phyloP scores from a whole-genome alignment of 2,888 invertebrate species.

The Cryptus armator region DNA sequence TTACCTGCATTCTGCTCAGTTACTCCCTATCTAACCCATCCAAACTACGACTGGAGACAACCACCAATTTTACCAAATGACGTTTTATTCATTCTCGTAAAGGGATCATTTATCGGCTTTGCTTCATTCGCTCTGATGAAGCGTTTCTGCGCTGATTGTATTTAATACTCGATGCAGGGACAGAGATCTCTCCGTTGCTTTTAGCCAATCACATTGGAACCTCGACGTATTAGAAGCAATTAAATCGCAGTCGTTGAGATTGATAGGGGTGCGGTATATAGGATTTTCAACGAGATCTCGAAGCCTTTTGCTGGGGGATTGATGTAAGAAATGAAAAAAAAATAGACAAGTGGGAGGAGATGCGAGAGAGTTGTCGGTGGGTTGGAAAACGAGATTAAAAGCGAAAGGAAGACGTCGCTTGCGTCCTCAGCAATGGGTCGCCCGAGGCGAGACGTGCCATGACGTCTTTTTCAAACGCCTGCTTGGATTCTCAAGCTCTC shows the following conservation, averaged over 20 bases:
- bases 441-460: slow-evolving; percentile 70
- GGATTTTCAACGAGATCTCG: slow-evolving; percentile 42
- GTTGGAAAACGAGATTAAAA: slow-evolving; percentile 75
- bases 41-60: neutral
- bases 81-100: slow-evolving; percentile 70
- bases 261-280: slow-evolving; percentile 51
- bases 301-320: slow-evolving; percentile 33
- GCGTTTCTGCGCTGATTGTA: slow-evolving; percentile 70
- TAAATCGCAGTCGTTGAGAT: slow-evolving; percentile 60
- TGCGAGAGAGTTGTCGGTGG: slow-evolving; percentile 69
- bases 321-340: slow-evolving; percentile 40
- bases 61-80: slow-evolving; percentile 71
- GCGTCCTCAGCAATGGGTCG: slow-evolving; percentile 62
- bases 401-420: slow-evolving; percentile 76
- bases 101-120: slow-evolving; percentile 5
- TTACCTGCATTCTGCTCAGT: slow-evolving; percentile 42
- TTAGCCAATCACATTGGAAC: slow-evolving; percentile 5
- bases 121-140: slow-evolving; percentile 68
- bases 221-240: slow-evolving; percentile 58
- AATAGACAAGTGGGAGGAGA: slow-evolving; percentile 66
- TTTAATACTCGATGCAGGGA: slow-evolving; percentile 46
- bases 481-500: slow-evolving; percentile 62
- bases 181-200: neutral
- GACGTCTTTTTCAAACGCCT: slow-evolving; percentile 72
- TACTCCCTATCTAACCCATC: slow-evolving; percentile 4